A percentile compares a stretch with the other conserved stretches of the same genome.
These are phyloP conservation scores for Conchocele bisecta DNA, from an alignment of 2,888 invertebrate species.

Conservation along the genomic window DNA sequence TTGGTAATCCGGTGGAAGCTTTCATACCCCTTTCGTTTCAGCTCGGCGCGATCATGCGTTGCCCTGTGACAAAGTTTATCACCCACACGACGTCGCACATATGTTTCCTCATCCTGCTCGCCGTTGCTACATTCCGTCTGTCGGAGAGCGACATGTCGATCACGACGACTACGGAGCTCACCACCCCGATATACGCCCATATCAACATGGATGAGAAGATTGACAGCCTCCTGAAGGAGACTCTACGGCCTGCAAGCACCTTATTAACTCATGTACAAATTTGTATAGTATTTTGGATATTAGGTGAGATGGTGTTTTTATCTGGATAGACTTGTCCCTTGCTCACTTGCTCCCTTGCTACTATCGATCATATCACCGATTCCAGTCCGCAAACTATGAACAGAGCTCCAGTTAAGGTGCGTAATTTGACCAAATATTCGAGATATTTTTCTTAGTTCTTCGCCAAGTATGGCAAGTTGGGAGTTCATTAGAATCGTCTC, in stretches of 20 bases:
- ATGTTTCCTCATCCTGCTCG: conserved; percentile 87
- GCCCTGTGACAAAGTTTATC: conserved; percentile 89
- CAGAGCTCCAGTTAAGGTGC: no score
- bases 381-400: no score
- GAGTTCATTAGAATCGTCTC: no score
- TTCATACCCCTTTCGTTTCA: no score
- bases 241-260: conserved; percentile 80
- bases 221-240: conserved; percentile 78
- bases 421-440: no score
- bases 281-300: conserved; percentile 82
- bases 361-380: no score
- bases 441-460: no score
- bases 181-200: conserved; percentile 66
- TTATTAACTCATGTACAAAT: conserved; percentile 82
- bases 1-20: no score
- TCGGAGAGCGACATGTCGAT: conserved; percentile 76
- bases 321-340: no score
- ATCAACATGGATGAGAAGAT: conserved; percentile 75
- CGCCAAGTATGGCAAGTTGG: no score
- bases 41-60: conserved; percentile 82
- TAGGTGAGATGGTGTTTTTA: conserved; percentile 74
- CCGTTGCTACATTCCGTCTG: conserved; percentile 87
- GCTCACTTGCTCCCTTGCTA: no score
- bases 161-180: conserved; percentile 69
- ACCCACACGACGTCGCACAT: conserved; percentile 88